phyloP scores from a whole-genome alignment of 2,113 vertebrate genomes.

The Entelurus aequoreus region DNA sequence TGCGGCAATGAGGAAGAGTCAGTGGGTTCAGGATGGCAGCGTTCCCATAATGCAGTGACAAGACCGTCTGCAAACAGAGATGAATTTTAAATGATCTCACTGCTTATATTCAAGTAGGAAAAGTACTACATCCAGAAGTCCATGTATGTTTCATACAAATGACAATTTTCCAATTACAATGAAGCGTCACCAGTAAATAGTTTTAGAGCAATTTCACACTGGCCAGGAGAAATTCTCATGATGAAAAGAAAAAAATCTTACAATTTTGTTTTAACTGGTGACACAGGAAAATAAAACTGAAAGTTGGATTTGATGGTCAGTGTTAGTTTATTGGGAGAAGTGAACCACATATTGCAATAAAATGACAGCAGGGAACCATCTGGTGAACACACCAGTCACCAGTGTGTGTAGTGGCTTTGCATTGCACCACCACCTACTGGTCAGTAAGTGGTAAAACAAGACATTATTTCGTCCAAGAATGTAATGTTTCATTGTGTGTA shows the following conservation, averaged over 20 bases:
- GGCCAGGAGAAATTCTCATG: neutral
- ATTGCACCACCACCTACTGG: conserved; percentile 31
- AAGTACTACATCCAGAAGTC: neutral
- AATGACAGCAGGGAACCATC: neutral
- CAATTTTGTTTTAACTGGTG: too few relatives aligned
- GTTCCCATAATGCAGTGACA: conserved; percentile 56
- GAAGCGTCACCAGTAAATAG: too few relatives aligned
- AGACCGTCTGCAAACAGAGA: neutral
- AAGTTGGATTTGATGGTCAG: neutral
- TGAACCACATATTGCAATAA: neutral
- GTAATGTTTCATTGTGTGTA: too few relatives aligned
- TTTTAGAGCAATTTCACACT: neutral
- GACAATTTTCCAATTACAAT: too few relatives aligned
- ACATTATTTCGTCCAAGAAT: too few relatives aligned
- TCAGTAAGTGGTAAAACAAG: neutral
- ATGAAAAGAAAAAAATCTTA: too few relatives aligned
- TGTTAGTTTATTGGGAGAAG: neutral
- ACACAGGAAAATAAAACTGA: neutral
- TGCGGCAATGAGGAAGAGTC: conserved; percentile 46
- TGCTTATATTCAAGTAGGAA: neutral
- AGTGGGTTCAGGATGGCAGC: conserved; percentile 65
- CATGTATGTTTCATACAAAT: too few relatives aligned
- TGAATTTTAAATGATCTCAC: neutral
- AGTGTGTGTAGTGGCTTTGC: neutral
- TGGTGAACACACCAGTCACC: neutral